Percentiles rank a stretch among this genome's conserved stretches.
These are phyloP conservation scores for Acleris literana DNA, from an alignment of 2,888 invertebrate genomes.

Conservation along the genomic window DNA sequence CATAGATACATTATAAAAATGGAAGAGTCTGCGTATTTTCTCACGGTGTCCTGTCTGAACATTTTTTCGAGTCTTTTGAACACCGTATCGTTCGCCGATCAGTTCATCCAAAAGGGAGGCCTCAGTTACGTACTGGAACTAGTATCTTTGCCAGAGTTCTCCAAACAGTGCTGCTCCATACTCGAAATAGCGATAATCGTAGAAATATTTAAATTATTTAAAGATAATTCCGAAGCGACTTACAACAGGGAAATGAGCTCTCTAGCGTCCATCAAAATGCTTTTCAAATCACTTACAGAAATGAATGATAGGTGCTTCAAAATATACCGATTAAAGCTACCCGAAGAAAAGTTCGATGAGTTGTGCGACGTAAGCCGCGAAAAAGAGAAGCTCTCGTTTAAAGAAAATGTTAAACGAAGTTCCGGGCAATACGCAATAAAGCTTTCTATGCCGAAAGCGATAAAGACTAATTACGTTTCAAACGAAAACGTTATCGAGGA, in stretches of 20 bases:
- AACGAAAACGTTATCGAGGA: constrained; percentile 50
- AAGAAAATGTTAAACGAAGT: constrained; percentile 31
- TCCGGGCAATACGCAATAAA: constrained; percentile 42
- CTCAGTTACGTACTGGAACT: constrained; percentile 82
- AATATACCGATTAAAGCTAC: constrained; percentile 63
- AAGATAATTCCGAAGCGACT: constrained; percentile 59
- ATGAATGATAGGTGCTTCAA: constrained; percentile 67
- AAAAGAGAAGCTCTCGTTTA: constrained; percentile 51
- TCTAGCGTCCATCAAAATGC: constrained; percentile 71
- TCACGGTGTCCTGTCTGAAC: constrained; percentile 84
- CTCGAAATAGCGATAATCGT: constrained; percentile 85
- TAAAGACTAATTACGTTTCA: constrained; percentile 43
- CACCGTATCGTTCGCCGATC: constrained; percentile 81
- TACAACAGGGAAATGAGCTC: constrained; percentile 67
- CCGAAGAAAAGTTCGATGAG: constrained; percentile 59
- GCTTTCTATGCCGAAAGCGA: constrained; percentile 49
- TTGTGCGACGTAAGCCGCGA: constrained; percentile 61
- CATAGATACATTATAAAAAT: constrained; percentile 72
- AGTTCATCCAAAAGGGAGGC: constrained; percentile 83
- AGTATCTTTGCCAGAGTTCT: constrained; percentile 79
- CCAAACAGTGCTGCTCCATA: constrained; percentile 84
- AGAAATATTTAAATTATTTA: constrained; percentile 80
- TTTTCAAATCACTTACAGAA: constrained; percentile 68
- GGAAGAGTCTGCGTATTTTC: constrained; percentile 80
- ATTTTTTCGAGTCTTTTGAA: constrained; percentile 83